phyloP scores from a whole-genome alignment of 2,888 invertebrate species.

The Plagodis dolabraria region DNA sequence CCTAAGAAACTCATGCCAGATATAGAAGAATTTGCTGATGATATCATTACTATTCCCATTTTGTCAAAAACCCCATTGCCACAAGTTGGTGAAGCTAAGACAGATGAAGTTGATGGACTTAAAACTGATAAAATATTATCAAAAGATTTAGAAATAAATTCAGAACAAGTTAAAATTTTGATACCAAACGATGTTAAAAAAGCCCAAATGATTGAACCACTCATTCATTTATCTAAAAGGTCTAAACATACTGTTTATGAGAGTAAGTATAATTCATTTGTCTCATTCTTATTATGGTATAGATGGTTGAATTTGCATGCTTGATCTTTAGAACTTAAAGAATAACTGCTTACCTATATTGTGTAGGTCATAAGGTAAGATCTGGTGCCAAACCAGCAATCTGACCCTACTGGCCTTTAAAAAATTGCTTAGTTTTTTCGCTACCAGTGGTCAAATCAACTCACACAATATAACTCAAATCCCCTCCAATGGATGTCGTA shows the following conservation, averaged over 20 bases:
- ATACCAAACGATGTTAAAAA: conserved; percentile 46
- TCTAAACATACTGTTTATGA: conserved; percentile 34
- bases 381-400: too few species aligned
- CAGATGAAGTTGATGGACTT: conserved; percentile 53
- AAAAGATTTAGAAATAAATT: conserved; percentile 31
- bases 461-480: too few species aligned
- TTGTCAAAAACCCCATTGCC: conserved; percentile 15
- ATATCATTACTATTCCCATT: conserved; percentile 38
- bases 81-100: background rate
- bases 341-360: too few species aligned
- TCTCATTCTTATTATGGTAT: too few species aligned
- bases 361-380: too few species aligned
- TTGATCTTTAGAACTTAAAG: too few species aligned
- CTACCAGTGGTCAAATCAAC: too few species aligned
- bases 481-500: too few species aligned
- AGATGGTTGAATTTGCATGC: too few species aligned
- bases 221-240: conserved; percentile 49
- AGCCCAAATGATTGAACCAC: conserved; percentile 62
- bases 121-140: conserved; percentile 25
- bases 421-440: too few species aligned
- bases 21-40: conserved; percentile 39
- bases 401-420: too few species aligned
- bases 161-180: conserved; percentile 27
- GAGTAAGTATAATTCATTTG: conserved; percentile 44
- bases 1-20: conserved; percentile 21